Evolutionary conservation across 1,140 invertebrate species (phyloP).

Genomic region (Dendroctonus valens): DNA sequence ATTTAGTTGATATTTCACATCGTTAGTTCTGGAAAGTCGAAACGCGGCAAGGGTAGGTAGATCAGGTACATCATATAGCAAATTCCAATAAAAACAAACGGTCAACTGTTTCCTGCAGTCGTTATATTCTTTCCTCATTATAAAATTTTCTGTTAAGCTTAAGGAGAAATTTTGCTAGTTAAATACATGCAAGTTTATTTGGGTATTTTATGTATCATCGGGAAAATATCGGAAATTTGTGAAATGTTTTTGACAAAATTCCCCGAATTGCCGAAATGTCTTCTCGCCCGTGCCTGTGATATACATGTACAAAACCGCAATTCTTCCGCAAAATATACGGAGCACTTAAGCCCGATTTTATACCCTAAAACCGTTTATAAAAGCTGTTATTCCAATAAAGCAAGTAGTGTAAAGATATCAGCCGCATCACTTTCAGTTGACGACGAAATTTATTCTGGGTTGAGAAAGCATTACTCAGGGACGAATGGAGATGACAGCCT

Average conservation of each 20-base stretch:
- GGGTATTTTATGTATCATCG: not conserved
- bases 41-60: too few species aligned
- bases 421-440: conserved; percentile 18
- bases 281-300: not conserved
- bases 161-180: not conserved
- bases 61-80: too few species aligned
- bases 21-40: too few species aligned
- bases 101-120: too few species aligned
- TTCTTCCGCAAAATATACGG: conserved; percentile 10
- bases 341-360: conserved; percentile 16
- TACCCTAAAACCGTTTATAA: conserved; percentile 15
- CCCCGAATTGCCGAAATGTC: not conserved
- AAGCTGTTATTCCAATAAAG: conserved; percentile 23
- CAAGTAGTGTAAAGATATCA: conserved; percentile 20
- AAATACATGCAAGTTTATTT: not conserved
- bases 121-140: too few species aligned
- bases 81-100: too few species aligned
- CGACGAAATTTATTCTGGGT: conserved; percentile 20
- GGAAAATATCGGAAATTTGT: not conserved
- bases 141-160: too few species aligned
- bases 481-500: conserved; percentile 22
- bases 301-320: conserved; percentile 1
- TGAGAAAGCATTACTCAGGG: conserved; percentile 20
- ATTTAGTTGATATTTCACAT: too few species aligned
- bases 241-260: conserved; percentile 1